Evolutionary conservation across 2,113 vertebrate species (phyloP).

Genomic region (Ibidorhyncha struthersii): DNA sequence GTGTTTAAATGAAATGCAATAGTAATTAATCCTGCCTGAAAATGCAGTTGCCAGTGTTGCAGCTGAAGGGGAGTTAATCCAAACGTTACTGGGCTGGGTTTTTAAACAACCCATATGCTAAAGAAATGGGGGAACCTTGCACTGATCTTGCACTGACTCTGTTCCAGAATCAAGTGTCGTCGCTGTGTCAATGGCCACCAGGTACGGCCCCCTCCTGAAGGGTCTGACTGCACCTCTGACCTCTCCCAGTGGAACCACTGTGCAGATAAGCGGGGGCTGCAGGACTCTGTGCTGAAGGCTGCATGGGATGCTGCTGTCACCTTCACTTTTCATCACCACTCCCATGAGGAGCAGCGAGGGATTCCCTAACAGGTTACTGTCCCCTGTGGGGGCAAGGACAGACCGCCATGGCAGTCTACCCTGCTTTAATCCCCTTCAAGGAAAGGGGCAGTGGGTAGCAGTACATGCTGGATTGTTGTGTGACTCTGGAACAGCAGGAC

Average conservation of each 20-base stretch:
- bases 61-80: not conserved
- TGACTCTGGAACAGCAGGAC: not conserved
- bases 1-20: not conserved
- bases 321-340: slow-evolving; percentile 93
- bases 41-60: not conserved
- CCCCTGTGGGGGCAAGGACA: not conserved
- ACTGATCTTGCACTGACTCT: not conserved
- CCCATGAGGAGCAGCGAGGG: slow-evolving; percentile 89
- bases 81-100: not conserved
- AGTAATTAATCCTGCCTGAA: not conserved
- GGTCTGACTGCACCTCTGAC: slow-evolving; percentile 89
- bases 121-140: not conserved
- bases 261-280: slow-evolving; percentile 85
- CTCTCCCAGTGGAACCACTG: slow-evolving; percentile 95
- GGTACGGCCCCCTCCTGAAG: slow-evolving; percentile 81
- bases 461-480: not conserved
- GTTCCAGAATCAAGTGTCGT: slow-evolving; percentile 85
- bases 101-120: rapidly evolving
- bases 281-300: slow-evolving; percentile 85
- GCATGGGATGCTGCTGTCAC: slow-evolving; percentile 91
- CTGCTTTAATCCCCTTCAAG: not conserved
- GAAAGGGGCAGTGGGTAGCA: not conserved
- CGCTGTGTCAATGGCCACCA: slow-evolving; percentile 90
- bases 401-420: not conserved
- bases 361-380: slow-evolving; percentile 66